Evolutionary conservation across 2,797 vertebrate genomes (phyloP), one percentile per base, ranked within the genome.

Genomic region (Channa striata): DNA sequence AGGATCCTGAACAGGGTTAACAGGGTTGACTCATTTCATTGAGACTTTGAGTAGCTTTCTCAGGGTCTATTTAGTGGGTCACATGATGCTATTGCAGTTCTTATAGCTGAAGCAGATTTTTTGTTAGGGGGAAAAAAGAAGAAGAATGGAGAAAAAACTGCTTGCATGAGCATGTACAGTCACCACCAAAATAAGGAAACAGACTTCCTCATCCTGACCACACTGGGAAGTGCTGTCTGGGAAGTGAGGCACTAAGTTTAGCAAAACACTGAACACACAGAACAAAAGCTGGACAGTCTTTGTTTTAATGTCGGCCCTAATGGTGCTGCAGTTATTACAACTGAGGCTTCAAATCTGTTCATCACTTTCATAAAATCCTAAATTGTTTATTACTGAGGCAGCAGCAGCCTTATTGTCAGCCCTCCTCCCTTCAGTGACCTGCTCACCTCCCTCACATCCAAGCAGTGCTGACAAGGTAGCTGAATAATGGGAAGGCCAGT

Each of bases 161-260:
- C 87, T 87, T 86, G 57, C 78, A 72, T 85, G 56, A 64, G 77
- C 82, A 87, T 25, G 39, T 0, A 16, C 2, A 49, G 61, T 52
- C 20, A 63, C 79, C 86, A 84, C 81, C 82, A 67, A 89, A 84
- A 81, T 58, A 60, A 86, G 83, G 84, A 90, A 90, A 62, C 70
- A 72, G 77, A 70, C 67, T 52, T 39, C 12, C 25, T 39, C 21
- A 33, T 11, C 20, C 16, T 52, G 62, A 46, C 56, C 52, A 47
- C 59, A 59, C 14, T 78, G 78, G 69, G 77, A 85, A 84, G 75
- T 78, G 68, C 80, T 74, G 49, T 50, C 7, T 72, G 42, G 11
- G 50, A 61, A 39, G 30, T 14, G 44, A 79, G 21, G 59, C 23
- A 34, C 40, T 30, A 50, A 42, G 67, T 62, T 79, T 63, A 68